Percentiles rank a stretch among this genome's conserved stretches.
These are phyloP conservation scores for Emydura subglobosa DNA, from an alignment of 2,113 vertebrate species.

Conservation along the genomic window DNA sequence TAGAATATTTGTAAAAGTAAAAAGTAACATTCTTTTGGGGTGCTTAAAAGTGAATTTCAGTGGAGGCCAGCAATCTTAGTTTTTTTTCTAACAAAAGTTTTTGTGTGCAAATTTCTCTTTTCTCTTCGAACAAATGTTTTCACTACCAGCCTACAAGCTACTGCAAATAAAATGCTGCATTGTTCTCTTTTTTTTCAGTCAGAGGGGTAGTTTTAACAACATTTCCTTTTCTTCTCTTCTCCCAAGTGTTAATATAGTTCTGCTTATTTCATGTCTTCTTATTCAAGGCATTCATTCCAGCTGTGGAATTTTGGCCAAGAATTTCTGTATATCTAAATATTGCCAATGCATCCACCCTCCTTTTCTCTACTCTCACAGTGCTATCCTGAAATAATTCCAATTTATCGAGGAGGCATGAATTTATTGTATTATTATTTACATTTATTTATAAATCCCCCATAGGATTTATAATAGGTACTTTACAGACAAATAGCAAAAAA, in stretches of 20 bases:
- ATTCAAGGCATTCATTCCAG: neutral
- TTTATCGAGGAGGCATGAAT: neutral
- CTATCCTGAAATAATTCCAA: neutral
- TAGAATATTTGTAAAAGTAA: neutral
- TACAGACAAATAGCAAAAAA: neutral
- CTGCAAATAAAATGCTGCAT: neutral
- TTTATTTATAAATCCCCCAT: neutral
- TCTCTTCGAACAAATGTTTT: neutral
- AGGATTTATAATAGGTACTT: neutral
- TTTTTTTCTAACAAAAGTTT: neutral
- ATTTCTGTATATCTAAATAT: neutral
- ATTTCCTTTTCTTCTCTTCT: neutral
- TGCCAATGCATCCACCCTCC: rapidly evolving
- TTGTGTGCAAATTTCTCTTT: neutral
- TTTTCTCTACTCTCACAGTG: neutral
- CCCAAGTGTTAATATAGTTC: neutral
- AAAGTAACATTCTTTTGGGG: neutral
- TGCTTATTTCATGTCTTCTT: neutral
- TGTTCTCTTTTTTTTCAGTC: neutral
- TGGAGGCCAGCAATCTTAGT: neutral
- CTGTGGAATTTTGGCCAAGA: neutral
- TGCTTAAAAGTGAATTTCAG: neutral
- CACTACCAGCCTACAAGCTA: neutral
- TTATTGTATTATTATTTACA: neutral
- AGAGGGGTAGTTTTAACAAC: neutral